Evolutionary conservation across 2,113 vertebrate genomes (phyloP).

Genomic region (Thinocorus orbignyianus): DNA sequence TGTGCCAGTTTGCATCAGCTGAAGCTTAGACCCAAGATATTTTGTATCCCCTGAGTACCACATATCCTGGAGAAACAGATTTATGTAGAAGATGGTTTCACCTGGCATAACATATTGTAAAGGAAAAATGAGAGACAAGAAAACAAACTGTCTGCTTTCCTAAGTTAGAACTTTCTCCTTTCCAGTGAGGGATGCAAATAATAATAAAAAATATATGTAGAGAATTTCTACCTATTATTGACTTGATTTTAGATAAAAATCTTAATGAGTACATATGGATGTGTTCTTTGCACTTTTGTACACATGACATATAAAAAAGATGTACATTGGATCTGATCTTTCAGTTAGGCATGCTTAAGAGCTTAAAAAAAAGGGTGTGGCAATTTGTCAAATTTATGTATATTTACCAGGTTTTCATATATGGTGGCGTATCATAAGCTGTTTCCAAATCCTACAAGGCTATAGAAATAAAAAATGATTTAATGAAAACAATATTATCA

Average conservation of each 20-base stretch:
- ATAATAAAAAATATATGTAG: background rate
- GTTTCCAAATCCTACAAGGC: background rate
- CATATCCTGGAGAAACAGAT: background rate
- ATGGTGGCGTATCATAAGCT: background rate
- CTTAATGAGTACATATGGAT: background rate
- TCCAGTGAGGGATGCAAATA: background rate
- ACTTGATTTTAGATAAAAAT: background rate
- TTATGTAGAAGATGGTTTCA: background rate
- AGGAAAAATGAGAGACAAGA: background rate
- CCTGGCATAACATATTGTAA: background rate
- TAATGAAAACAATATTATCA: background rate
- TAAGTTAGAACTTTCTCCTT: background rate
- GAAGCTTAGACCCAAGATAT: background rate
- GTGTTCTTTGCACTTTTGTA: background rate
- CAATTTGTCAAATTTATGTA: background rate
- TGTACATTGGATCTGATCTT: background rate
- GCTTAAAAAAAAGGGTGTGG: background rate
- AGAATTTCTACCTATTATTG: background rate
- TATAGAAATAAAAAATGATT: conserved; percentile 9
- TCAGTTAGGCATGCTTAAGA: background rate
- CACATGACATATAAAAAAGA: background rate
- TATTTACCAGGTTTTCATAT: background rate
- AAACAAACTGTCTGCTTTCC: background rate
- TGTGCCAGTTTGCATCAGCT: background rate
- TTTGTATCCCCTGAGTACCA: background rate